phyloP scores from a whole-genome alignment of 2,888 invertebrate genomes.

The Andrena fulva region DNA sequence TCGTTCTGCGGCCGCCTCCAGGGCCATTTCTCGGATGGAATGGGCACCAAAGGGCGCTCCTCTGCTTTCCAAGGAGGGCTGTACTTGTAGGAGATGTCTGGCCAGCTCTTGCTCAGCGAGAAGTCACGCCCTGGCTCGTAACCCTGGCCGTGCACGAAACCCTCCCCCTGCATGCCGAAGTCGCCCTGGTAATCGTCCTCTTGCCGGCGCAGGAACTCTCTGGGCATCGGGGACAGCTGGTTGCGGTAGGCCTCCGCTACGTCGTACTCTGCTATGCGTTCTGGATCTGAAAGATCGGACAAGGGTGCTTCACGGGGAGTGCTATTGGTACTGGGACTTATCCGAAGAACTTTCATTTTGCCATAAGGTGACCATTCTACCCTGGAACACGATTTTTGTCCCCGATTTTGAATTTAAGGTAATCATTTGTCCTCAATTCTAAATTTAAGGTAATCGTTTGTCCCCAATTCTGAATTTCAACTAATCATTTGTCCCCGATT shows the following conservation, averaged over 20 bases:
- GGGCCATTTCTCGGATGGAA: constrained; percentile 53
- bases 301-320: not conserved
- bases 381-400: too few relatives aligned
- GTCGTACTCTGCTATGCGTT: constrained; percentile 69
- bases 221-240: constrained; percentile 17
- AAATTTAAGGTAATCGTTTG: too few relatives aligned
- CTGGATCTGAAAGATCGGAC: constrained; percentile 40
- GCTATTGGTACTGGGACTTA: too few relatives aligned
- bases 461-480: too few relatives aligned
- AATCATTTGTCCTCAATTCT: too few relatives aligned
- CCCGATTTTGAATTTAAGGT: too few relatives aligned
- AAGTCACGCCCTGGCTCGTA: constrained; percentile 70
- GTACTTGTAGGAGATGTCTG: constrained; percentile 68
- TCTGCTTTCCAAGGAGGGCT: constrained; percentile 66
- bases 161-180: constrained; percentile 27
- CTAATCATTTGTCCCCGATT: too few relatives aligned
- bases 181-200: constrained; percentile 59
- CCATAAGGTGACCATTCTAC: too few relatives aligned
- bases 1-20: constrained; percentile 65
- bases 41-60: constrained; percentile 27
- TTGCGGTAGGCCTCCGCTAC: constrained; percentile 61
- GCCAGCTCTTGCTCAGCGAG: constrained; percentile 71
- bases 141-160: constrained; percentile 59
- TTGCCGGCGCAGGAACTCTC: constrained; percentile 32
- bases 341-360: too few relatives aligned